A percentile compares a stretch with the other conserved stretches of the same genome.
Evolutionary conservation across 2,888 invertebrate species (phyloP).

Genomic region (Bombylius discolor): DNA sequence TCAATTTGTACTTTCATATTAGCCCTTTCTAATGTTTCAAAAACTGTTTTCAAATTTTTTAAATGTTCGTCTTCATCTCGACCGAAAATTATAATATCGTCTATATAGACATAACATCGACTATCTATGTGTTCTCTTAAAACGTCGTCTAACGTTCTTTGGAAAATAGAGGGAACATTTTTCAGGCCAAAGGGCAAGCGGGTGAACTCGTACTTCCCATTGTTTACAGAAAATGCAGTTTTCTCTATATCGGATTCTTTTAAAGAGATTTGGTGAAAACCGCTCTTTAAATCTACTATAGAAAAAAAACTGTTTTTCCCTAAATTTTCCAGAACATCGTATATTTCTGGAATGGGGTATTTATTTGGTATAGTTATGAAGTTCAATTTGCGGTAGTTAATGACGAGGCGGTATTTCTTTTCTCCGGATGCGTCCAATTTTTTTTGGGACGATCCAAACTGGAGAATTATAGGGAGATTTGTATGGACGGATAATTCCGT

Average conservation of each 20-base stretch:
- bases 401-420: slow-evolving; percentile 7
- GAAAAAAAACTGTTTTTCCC: slow-evolving; percentile 5
- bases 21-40: slow-evolving; percentile 4
- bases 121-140: slow-evolving; percentile 7
- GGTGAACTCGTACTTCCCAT: too few species aligned
- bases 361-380: slow-evolving; percentile 3
- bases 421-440: slow-evolving; percentile 4
- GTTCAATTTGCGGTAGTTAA: slow-evolving; percentile 6
- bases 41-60: slow-evolving; percentile 2
- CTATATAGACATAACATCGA: slow-evolving; percentile 9
- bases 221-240: too few species aligned
- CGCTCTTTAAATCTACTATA: slow-evolving; percentile 5
- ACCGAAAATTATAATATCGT: slow-evolving; percentile 8
- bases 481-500: slow-evolving; percentile 9
- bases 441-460: slow-evolving; percentile 8
- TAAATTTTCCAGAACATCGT: slow-evolving; percentile 5
- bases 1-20: slow-evolving; percentile 10
- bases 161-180: too few species aligned
- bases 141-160: slow-evolving; percentile 4
- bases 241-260: too few species aligned
- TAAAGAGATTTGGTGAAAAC: too few species aligned
- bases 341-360: slow-evolving; percentile 8
- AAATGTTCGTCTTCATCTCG: slow-evolving; percentile 6
- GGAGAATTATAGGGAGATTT: slow-evolving; percentile 14
- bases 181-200: too few species aligned